Evolutionary conservation across 2,113 vertebrate species (phyloP).

Genomic region (Cheilinus undulatus): DNA sequence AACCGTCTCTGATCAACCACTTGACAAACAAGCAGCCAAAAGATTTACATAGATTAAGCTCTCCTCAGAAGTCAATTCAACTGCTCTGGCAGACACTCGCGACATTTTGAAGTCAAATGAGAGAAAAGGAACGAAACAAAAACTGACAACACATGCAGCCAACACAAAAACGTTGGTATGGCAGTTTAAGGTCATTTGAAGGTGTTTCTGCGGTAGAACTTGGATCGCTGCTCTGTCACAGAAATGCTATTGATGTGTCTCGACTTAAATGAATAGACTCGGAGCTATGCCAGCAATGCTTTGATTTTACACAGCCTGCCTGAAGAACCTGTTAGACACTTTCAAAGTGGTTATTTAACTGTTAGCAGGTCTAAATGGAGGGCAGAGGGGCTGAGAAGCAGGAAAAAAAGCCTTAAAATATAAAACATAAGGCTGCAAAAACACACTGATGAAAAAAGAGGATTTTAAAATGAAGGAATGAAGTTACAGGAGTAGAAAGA

Average conservation of each 20-base stretch:
- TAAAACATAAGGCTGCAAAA: too few species aligned
- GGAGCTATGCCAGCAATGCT: conserved; percentile 39
- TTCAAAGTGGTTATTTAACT: conserved; percentile 41
- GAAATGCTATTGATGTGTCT: conserved; percentile 20
- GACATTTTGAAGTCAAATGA: conserved; percentile 50
- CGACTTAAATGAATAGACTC: conserved; percentile 19
- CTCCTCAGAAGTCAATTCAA: conserved; percentile 56
- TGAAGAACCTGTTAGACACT: conserved; percentile 46
- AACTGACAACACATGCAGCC: conserved; percentile 20
- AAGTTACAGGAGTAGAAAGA: too few species aligned
- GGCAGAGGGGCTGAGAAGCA: not conserved
- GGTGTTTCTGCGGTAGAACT: conserved; percentile 4
- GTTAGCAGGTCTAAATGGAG: conserved; percentile 13
- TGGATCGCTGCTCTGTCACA: conserved; percentile 7
- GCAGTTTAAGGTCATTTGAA: conserved; percentile 35
- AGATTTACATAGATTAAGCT: conserved; percentile 71
- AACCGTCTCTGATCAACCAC: conserved; percentile 69
- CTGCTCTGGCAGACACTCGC: conserved; percentile 29
- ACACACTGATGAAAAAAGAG: too few species aligned
- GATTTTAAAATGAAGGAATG: too few species aligned
- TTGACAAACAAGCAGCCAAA: conserved; percentile 63
- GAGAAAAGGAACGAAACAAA: conserved; percentile 19
- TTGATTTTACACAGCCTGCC: conserved; percentile 22
- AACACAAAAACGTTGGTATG: conserved; percentile 2
- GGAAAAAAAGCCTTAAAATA: too few species aligned